Conservation (phyloP, 2,888 invertebrate genomes). For the Matsumyia berberina region DNA sequence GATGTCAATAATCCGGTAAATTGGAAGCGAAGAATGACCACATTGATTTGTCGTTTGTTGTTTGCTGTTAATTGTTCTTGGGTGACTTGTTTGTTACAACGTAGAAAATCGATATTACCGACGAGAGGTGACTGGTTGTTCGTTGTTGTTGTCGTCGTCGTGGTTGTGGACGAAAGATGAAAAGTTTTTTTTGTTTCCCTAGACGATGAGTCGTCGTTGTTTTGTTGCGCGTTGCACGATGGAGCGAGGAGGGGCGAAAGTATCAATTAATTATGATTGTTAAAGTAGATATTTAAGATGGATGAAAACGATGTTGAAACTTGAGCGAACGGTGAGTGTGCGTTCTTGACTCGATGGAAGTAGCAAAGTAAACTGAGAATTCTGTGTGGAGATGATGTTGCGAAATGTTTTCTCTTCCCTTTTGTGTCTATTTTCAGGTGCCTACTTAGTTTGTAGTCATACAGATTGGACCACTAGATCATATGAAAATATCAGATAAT, state of each 20-base stretch:
- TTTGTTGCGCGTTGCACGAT: not conserved
- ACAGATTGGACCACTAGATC: too few species aligned
- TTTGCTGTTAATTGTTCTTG: conserved; percentile 67
- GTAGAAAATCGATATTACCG: conserved; percentile 51
- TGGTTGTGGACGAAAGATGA: conserved; percentile 4
- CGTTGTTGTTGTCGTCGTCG: not conserved
- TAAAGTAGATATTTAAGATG: conserved; percentile 3
- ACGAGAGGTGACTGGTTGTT: not conserved
- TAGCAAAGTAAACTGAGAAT: not conserved
- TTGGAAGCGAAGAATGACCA: conserved; percentile 69
- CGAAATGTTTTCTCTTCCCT: too few species aligned
- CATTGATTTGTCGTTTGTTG: conserved; percentile 71
- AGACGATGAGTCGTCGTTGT: conserved; percentile 29
- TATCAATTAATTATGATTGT: conserved; percentile 18
- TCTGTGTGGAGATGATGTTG: too few species aligned
- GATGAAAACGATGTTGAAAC: conserved; percentile 1
- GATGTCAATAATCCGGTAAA: conserved; percentile 70
- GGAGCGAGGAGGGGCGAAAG: not conserved
- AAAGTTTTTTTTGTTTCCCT: conserved; percentile 6
- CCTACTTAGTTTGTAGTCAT: too few species aligned
- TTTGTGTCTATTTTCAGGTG: too few species aligned
- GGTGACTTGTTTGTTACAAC: conserved; percentile 42
- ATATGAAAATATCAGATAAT: too few species aligned
- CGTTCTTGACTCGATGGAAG: not conserved
- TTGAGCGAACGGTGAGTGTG: not conserved